Evolutionary conservation across 2,797 vertebrate genomes (phyloP), one percentile per base, ranked within the genome.

Genomic region (Chelmon rostratus): DNA sequence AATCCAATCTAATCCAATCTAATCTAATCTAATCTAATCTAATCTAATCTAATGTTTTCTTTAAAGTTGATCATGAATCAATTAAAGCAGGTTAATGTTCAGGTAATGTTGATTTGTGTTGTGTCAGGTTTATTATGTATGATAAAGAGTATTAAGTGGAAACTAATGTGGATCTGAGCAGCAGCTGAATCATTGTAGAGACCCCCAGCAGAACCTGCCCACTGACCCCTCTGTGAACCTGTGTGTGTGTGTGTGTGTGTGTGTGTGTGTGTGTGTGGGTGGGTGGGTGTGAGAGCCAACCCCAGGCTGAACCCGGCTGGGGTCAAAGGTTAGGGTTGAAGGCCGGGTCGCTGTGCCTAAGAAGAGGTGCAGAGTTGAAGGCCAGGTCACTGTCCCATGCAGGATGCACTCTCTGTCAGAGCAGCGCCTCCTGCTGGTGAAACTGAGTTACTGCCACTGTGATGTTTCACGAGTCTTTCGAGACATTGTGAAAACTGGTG

Each of bases 311-410:
- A 90, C 90, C 83, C n/a, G 9, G 54, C 76, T 25, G 40, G 65
- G 73, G 89, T 90, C 82, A 88, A 58, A 90, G 83, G 89, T 90
- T 81, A 89, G 81, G 78, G 91, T 88, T 94, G 91, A 93, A 94
- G 90, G 85, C 86, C 76, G 49, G 91, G 91, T 88, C 37, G 10
- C 54, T 50, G 40, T 68, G 69, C 71, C 73, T 31, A n/a, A 78
- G 56, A 59, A 16, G 52, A 76, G 78, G 66, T 50, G 68, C 0
- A 50, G 74, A 64, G 83, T 81, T 89, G 80, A 90, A 87, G 88
- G 80, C 83, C 78, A 16, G 81, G 83, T 85, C 88, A 76, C 47
- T 65, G 68, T 57, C 46, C 67, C 56, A 35, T 7, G 9, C 53
- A 59, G 52, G 69, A 49, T 25, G 59, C 37, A 2, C 15, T 44